A percentile compares a stretch with the other conserved stretches of the same genome.
Conservation (phyloP, 2,888 invertebrate species). For the Apotomis betuletana region DNA sequence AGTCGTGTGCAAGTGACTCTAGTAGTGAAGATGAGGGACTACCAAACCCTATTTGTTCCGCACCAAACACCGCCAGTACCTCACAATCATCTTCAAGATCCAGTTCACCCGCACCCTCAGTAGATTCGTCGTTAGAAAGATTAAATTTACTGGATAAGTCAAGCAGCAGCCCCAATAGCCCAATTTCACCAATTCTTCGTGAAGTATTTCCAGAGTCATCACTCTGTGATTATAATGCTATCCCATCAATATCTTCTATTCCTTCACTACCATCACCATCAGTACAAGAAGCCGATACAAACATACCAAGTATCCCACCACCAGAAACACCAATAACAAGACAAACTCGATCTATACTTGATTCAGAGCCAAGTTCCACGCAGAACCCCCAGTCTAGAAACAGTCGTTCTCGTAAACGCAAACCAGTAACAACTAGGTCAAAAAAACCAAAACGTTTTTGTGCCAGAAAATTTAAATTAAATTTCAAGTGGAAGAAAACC, state of each 20-base stretch:
- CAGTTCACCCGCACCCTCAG: constrained; percentile 18
- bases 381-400: not conserved
- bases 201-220: constrained; percentile 10
- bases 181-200: not conserved
- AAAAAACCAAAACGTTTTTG: not conserved
- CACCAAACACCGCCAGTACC: constrained; percentile 11
- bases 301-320: constrained; percentile 3
- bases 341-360: not conserved
- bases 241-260: constrained; percentile 9
- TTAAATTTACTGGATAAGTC: constrained; percentile 9
- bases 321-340: constrained; percentile 1
- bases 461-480: not conserved
- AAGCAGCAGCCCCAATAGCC: not conserved
- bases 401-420: not conserved
- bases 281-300: not conserved
- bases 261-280: constrained; percentile 20
- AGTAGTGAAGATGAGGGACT: constrained; percentile 13
- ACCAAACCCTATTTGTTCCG: not conserved
- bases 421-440: not conserved
- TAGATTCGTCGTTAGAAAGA: constrained; percentile 17
- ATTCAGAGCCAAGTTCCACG: not conserved
- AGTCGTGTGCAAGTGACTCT: constrained; percentile 7
- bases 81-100: constrained; percentile 1
- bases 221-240: constrained; percentile 2
- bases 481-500: not conserved